Evolutionary conservation across 2,888 invertebrate genomes (phyloP).

Genomic region (Margaritifera margaritifera): DNA sequence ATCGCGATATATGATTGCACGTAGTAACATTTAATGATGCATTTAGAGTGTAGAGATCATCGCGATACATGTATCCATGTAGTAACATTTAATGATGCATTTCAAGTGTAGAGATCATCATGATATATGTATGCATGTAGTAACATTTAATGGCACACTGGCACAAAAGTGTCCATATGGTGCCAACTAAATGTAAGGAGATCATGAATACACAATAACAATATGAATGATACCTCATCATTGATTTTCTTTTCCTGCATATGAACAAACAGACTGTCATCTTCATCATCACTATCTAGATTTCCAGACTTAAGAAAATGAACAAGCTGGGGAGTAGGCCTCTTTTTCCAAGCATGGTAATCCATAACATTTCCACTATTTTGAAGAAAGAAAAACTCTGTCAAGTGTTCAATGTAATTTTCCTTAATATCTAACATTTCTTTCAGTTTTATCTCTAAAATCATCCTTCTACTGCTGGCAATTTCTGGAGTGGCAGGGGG

Average conservation of each 20-base stretch:
- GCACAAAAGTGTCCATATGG: too few species aligned
- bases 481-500: conserved; percentile 62
- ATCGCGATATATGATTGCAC: too few species aligned
- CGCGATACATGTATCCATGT: too few species aligned
- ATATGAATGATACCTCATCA: conserved; percentile 51
- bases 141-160: too few species aligned
- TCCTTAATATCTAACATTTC: conserved; percentile 67
- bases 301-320: conserved; percentile 84
- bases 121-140: too few species aligned
- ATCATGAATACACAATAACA: too few species aligned
- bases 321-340: conserved; percentile 82
- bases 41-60: too few species aligned
- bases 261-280: conserved; percentile 34
- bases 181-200: too few species aligned
- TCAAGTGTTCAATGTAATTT: conserved; percentile 73
- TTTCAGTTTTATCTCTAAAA: conserved; percentile 45
- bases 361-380: conserved; percentile 92
- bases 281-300: conserved; percentile 79
- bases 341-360: conserved; percentile 87
- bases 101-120: too few species aligned
- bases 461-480: conserved; percentile 56
- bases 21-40: too few species aligned
- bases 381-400: conserved; percentile 90
- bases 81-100: too few species aligned
- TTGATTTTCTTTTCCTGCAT: conserved; percentile 50